A percentile compares a stretch with the other conserved stretches of the same genome.
Evolutionary conservation across 2,113 vertebrate species (phyloP).

Genomic region (Melanocharis versteri): DNA sequence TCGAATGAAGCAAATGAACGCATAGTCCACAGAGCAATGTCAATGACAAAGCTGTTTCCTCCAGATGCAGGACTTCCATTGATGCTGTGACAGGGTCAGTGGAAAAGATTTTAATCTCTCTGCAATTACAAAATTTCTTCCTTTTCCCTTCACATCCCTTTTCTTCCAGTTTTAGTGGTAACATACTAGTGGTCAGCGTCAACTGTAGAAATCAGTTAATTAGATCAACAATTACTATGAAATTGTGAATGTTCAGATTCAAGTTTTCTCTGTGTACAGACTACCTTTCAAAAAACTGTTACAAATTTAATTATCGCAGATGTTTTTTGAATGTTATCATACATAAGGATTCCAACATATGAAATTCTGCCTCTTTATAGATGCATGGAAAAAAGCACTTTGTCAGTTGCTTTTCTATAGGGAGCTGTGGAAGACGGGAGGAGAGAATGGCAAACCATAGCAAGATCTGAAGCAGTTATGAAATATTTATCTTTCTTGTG

Average conservation of each 20-base stretch:
- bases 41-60: neutral
- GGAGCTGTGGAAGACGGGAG: neutral
- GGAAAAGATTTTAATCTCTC: neutral
- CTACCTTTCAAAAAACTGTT: neutral
- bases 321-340: neutral
- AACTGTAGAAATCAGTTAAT: neutral
- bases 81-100: neutral
- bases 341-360: neutral
- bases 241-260: neutral
- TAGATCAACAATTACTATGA: neutral
- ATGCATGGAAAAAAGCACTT: neutral
- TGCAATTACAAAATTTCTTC: neutral
- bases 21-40: neutral
- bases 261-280: neutral
- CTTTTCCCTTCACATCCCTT: neutral
- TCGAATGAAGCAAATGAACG: rapidly evolving
- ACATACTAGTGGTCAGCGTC: neutral
- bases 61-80: neutral
- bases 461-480: neutral
- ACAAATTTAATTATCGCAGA: rapidly evolving
- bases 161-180: neutral
- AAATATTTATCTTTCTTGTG: slow-evolving; percentile 31
- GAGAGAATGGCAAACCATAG: neutral
- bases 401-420: neutral
- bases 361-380: neutral